Evolutionary conservation across 1,140 invertebrate species (phyloP).

Genomic region (Orussus abietinus): DNA sequence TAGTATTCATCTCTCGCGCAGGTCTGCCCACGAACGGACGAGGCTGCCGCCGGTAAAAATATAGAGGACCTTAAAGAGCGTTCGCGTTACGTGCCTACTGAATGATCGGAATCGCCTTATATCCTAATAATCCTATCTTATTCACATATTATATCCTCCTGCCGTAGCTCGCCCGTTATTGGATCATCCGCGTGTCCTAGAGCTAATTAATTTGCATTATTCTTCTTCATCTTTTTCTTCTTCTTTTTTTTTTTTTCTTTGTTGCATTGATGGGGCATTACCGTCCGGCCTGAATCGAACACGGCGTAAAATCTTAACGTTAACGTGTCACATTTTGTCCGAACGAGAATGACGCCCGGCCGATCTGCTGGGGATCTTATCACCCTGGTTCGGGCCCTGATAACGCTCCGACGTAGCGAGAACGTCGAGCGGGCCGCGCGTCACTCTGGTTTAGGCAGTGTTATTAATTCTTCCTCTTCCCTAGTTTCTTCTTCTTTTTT

Average conservation of each 20-base stretch:
- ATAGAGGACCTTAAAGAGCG: conserved; percentile 22
- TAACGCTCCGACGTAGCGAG: neutral
- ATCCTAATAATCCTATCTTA: conserved; percentile 10
- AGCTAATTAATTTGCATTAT: conserved; percentile 11
- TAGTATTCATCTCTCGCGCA: too few relatives aligned
- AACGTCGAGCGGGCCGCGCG: neutral
- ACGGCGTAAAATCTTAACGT: conserved; percentile 15
- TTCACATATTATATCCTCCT: conserved; percentile 8
- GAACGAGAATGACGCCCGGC: neutral
- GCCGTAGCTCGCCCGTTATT: conserved; percentile 16
- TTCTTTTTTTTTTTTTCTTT: conserved; percentile 11
- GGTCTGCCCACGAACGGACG: conserved; percentile 12
- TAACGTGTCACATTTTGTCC: conserved; percentile 1
- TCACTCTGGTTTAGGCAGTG: neutral
- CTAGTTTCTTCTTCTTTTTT: neutral
- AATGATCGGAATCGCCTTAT: conserved; percentile 19
- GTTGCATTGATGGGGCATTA: conserved; percentile 14
- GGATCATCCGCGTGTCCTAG: too few relatives aligned
- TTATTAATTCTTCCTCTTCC: neutral
- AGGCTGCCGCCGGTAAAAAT: conserved; percentile 23
- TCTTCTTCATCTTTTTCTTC: conserved; percentile 11
- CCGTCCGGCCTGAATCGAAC: conserved; percentile 20
- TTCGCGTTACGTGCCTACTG: conserved; percentile 15
- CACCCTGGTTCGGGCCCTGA: neutral
- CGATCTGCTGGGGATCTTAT: too few relatives aligned